A percentile compares a stretch with the other conserved stretches of the same genome.
These are phyloP conservation scores for Mus spretus DNA, from an alignment of 2,797 vertebrate species.

Conservation along the genomic window DNA sequence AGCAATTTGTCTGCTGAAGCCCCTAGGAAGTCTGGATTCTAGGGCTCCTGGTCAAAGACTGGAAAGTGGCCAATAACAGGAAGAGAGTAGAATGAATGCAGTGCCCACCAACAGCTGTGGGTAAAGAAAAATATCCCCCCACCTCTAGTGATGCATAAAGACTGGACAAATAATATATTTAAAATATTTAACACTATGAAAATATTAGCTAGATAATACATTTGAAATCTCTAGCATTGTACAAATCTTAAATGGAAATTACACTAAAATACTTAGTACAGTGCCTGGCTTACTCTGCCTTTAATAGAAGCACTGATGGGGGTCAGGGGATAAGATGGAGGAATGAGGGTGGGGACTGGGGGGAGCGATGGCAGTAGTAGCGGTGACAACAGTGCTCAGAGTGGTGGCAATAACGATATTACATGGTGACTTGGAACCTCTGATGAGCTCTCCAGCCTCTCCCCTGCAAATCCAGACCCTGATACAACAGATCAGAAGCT, in stretches of 20 bases:
- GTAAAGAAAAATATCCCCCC: neutral
- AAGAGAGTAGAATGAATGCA: neutral
- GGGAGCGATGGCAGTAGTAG: neutral
- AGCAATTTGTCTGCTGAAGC: slow-evolving; percentile 85
- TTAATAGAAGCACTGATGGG: neutral
- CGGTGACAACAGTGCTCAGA: neutral
- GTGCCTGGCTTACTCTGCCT: neutral
- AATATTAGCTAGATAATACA: neutral
- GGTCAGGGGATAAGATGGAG: neutral
- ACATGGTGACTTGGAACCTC: neutral
- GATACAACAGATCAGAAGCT: neutral
- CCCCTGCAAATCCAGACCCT: neutral
- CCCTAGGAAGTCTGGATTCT: slow-evolving; percentile 84
- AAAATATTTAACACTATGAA: neutral
- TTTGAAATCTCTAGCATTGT: neutral
- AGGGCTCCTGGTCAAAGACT: slow-evolving; percentile 83
- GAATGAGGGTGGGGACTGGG: neutral
- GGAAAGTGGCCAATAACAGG: slow-evolving; percentile 47
- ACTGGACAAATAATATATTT: neutral
- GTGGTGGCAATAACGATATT: no score
- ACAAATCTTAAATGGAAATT: neutral
- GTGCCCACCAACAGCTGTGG: slow-evolving; percentile 64
- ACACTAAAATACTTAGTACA: neutral
- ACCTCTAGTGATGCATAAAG: neutral
- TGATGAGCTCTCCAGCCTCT: neutral